phyloP scores from a whole-genome alignment of 1,140 invertebrate genomes.

The Pinna nobilis region DNA sequence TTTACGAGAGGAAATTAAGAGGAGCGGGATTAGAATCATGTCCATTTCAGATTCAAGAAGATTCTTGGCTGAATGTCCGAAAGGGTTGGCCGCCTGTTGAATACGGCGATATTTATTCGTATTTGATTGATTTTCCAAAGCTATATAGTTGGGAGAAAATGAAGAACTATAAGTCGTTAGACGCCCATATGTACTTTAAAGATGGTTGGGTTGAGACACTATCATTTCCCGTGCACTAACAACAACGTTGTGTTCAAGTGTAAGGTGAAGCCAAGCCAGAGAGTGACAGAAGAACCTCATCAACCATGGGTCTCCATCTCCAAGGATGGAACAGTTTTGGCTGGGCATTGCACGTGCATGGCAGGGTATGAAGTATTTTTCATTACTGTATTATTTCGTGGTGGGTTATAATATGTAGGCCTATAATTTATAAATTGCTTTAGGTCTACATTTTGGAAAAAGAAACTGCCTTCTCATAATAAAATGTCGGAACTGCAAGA shows the following conservation, averaged over 20 bases:
- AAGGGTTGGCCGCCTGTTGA: not conserved
- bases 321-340: constrained; percentile 3
- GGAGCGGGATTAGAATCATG: no score
- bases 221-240: not conserved
- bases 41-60: no score
- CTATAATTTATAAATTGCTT: no score
- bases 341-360: constrained; percentile 27
- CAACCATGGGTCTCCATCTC: constrained; percentile 19
- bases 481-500: no score
- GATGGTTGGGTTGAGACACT: constrained; percentile 26
- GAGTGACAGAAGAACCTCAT: constrained; percentile 31
- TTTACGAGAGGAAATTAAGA: no score
- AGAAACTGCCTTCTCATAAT: no score
- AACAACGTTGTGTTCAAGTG: not conserved
- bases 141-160: no score
- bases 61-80: constrained; percentile 10
- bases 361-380: constrained; percentile 31
- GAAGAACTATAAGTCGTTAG: constrained; percentile 21
- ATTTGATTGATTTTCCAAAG: no score
- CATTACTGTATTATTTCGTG: no score
- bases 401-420: no score
- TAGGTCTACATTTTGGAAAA: no score
- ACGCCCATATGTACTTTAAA: constrained; percentile 15
- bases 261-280: constrained; percentile 9
- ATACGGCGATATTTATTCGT: constrained; percentile 11